phyloP scores from a whole-genome alignment of 2,797 vertebrate genomes.

The Clarias pachynema region DNA sequence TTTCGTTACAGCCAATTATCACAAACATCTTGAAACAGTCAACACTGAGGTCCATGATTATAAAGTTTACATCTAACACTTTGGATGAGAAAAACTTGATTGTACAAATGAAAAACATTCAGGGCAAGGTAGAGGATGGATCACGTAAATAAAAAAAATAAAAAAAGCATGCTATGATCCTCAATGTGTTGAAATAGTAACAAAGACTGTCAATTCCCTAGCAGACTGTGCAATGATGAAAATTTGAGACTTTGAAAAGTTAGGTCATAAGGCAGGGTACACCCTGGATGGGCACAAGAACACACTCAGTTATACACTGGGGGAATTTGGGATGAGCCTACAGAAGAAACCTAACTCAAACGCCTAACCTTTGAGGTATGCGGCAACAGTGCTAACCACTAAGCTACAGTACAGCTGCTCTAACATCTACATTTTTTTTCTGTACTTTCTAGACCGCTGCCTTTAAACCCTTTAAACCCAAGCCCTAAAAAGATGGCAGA shows the following conservation, averaged over 20 bases:
- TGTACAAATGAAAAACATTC: conserved; percentile 3
- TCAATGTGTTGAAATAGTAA: background rate
- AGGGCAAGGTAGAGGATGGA: background rate
- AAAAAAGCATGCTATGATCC: background rate
- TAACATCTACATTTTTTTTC: background rate
- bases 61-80: conserved; percentile 34
- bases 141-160: background rate
- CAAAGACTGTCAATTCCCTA: background rate
- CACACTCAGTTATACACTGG: no score
- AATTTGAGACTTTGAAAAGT: background rate
- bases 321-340: no score
- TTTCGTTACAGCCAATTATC: conserved; percentile 49
- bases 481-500: no score
- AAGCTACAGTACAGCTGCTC: no score
- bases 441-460: background rate
- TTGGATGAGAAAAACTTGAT: conserved; percentile 8
- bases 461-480: no score
- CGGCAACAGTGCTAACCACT: no score
- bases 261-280: background rate
- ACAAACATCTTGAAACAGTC: conserved; percentile 58
- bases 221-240: background rate
- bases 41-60: conserved; percentile 36
- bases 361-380: no score
- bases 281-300: no score
- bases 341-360: no score